Evolutionary conservation across 23 tunicate genomes (phyloP), one percentile per base, ranked within the genome.

Genomic region (Trididemnum miniatum): DNA sequence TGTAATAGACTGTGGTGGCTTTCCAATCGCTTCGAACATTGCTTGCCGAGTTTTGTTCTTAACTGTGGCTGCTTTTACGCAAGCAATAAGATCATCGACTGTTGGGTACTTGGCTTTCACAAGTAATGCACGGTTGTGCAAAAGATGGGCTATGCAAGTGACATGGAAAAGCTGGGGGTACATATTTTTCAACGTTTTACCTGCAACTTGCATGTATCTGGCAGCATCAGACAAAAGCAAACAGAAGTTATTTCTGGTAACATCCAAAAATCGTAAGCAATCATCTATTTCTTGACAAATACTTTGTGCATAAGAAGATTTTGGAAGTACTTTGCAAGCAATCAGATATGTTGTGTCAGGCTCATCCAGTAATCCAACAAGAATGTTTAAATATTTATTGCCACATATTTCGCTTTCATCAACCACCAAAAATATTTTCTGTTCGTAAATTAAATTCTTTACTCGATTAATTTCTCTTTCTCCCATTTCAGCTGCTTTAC

Each of bases 51-150:
- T n/a, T n/a, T n/a, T n/a, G n/a, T n/a, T n/a, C n/a, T n/a, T n/a
- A n/a, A n/a, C n/a, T n/a, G n/a, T n/a, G n/a, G n/a, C n/a, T n/a
- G n/a, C n/a, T n/a, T n/a, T n/a, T n/a, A n/a, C n/a, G n/a, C n/a
- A n/a, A n/a, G n/a, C n/a, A 22, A n/a, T 71, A 71, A 71, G 76
- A 71, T 71, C 23, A 15, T 71, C 36, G 3, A 71, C 76, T 34
- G 18, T 32, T 32, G 76, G 38, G 44, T 31, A 71, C 39, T 71
- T 71, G 44, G 76, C 76, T 71, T 34, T 71, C 31, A 31, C 76
- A 71, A 9, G 76, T 25, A 34, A 32, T 71, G 76, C 76, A 15
- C 76, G 18, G n/a, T n/a, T n/a, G n/a, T n/a, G n/a, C n/a, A n/a
- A n/a, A n/a, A n/a, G n/a, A n/a, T n/a, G n/a, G n/a, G n/a, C n/a